These are phyloP conservation scores for Orcinus orca DNA, from an alignment of 2,113 vertebrate species.

Conservation along the genomic window DNA sequence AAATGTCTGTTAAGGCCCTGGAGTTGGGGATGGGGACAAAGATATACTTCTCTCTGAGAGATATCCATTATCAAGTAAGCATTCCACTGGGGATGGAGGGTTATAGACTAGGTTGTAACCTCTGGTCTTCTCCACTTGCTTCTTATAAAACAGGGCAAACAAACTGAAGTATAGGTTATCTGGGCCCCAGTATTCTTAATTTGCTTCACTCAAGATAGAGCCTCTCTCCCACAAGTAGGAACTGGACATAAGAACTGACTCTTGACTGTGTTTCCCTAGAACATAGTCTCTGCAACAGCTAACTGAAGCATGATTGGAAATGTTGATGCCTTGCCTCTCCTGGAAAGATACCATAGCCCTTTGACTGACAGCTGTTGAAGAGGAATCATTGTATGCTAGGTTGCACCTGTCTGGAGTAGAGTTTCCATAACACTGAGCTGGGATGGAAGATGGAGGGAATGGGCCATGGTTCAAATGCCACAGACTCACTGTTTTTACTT, in stretches of 20 bases:
- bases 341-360: neutral
- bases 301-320: neutral
- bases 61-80: neutral
- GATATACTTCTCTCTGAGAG: neutral
- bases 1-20: neutral
- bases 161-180: neutral
- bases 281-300: neutral
- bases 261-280: neutral
- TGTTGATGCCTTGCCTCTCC: neutral
- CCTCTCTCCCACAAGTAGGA: fast-evolving
- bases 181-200: neutral
- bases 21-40: neutral
- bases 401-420: fast-evolving
- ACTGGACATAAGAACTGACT: neutral
- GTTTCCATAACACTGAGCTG: neutral
- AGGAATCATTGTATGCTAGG: neutral
- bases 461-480: neutral
- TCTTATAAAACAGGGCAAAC: neutral
- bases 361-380: neutral
- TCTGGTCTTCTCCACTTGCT: neutral
- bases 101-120: neutral
- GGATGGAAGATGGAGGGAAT: fast-evolving
- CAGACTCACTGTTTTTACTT: neutral
- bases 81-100: neutral
- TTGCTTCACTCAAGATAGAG: neutral